Conservation (phyloP, 2,113 vertebrate genomes). For the Corvus cornix region DNA sequence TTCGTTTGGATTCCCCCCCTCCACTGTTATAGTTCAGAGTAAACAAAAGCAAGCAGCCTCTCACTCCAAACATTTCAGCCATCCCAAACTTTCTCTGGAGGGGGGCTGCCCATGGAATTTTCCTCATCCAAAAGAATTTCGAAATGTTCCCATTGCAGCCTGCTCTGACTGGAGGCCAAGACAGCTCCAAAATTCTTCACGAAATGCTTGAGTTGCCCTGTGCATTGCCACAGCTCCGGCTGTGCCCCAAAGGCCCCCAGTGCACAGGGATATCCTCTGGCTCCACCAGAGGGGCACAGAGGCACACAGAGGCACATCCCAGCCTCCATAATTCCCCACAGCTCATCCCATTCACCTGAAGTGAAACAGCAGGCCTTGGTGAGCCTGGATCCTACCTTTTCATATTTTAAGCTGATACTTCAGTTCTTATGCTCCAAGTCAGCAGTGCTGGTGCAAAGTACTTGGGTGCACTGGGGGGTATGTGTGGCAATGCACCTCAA, state of each 20-base stretch:
- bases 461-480: no score
- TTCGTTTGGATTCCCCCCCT: neutral
- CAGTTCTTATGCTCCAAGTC: neutral
- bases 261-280: neutral
- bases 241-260: neutral
- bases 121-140: slow-evolving; percentile 59
- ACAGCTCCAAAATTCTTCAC: neutral
- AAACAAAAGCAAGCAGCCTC: slow-evolving; percentile 63
- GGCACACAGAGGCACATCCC: neutral
- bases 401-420: neutral
- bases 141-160: slow-evolving; percentile 54
- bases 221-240: neutral
- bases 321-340: neutral
- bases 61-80: slow-evolving; percentile 61
- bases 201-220: neutral
- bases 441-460: neutral
- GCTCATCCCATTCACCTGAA: neutral
- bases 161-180: slow-evolving; percentile 47
- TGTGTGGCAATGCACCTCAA: neutral
- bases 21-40: neutral
- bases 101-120: slow-evolving; percentile 59
- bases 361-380: neutral
- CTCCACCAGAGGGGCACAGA: neutral
- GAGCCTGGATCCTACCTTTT: neutral
- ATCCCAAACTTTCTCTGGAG: slow-evolving; percentile 62